Evolutionary conservation across 2,888 invertebrate genomes (phyloP), one percentile per base, ranked within the genome.

Genomic region (Ophioninae sp.): DNA sequence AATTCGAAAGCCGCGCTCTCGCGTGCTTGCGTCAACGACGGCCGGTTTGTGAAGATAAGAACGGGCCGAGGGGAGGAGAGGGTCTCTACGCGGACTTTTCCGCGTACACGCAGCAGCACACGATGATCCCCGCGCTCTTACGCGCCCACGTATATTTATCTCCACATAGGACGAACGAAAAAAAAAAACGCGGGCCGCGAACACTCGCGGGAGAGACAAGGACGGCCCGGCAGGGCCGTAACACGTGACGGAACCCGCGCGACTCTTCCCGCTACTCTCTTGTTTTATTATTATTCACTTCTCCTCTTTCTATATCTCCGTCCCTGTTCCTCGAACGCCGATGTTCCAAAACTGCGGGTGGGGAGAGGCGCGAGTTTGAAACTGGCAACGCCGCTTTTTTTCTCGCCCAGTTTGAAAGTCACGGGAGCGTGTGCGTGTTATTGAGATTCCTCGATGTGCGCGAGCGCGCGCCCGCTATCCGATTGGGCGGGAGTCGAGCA

Each of bases 401-500:
- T 61, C 64, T 81, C 84, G 81, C 84, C 79, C 79, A 74, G 81
- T 84, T 84, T 80, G 80, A 84, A 82, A 83, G 85, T 85, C 79
- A 79, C 68, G 78, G 23, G 62, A 74, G 62, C 69, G 23, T 61
- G 44, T 56, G 23, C 41, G 50, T 21, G 39, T 73, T 59, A 56
- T 68, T 39, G 7, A 69, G 41, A 69, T 61, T 72, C 61, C 50
- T 41, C 23, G 10, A 37, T 21, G 10, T 7, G 70, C 13, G 62
- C 64, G 23, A 8, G 23, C 30, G 30, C n/a, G 62, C 30, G 64
- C 50, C 64, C 50, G 62, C 65, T 57, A 61, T 72, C 69, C 79
- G 68, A 77, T 83, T 85, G 59, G 85, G 85, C 85, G 85, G 85
- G 85, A 85, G 85, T 81, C 65, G 77, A 85, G 83, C 84, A 84